Conservation (phyloP, 2,797 vertebrate species). For the Semotilus atromaculatus region DNA sequence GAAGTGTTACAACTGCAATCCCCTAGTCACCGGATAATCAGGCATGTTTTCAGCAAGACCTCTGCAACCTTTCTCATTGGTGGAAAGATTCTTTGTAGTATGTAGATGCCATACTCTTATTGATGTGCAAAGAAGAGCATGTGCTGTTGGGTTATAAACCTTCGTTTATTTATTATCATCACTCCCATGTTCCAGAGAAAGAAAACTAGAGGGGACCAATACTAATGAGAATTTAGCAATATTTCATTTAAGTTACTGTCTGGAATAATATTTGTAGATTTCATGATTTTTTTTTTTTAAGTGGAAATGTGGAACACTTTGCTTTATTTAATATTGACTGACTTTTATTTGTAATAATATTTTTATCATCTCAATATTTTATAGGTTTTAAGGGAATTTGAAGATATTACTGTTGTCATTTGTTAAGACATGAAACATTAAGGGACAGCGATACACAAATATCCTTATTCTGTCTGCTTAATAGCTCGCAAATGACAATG, state of each 20-base stretch:
- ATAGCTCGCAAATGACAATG: neutral
- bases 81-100: neutral
- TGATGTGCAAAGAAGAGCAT: constrained; percentile 6
- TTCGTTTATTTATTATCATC: neutral
- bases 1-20: too few relatives aligned
- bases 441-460: neutral
- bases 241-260: neutral
- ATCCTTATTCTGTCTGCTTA: neutral
- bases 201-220: neutral
- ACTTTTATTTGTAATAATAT: neutral
- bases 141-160: neutral
- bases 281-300: constrained; percentile 3
- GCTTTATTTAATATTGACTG: constrained; percentile 16
- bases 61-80: neutral
- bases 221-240: constrained; percentile 16
- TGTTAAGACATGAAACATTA: neutral
- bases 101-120: neutral
- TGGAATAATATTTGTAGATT: neutral
- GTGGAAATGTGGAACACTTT: neutral
- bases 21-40: constrained; percentile 40
- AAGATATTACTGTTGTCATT: neutral
- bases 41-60: constrained; percentile 11
- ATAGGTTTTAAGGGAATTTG: neutral
- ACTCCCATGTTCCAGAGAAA: neutral
- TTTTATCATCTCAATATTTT: neutral